These are phyloP conservation scores for Pentamera pediparva DNA, from an alignment of 53 echinoderm and acorn worm species.

Conservation along the genomic window DNA sequence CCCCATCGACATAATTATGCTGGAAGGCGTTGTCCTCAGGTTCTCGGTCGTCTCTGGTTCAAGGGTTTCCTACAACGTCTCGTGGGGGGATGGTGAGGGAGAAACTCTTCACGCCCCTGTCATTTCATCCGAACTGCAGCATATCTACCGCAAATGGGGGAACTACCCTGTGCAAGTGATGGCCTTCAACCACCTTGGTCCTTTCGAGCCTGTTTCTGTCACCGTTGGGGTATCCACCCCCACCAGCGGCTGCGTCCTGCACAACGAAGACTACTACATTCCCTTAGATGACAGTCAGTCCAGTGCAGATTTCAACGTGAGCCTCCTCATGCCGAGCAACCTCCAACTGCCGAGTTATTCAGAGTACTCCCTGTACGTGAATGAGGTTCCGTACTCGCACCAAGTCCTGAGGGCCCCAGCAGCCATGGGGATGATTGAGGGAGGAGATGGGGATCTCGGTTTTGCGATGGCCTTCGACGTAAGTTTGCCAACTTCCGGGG, in stretches of 20 bases:
- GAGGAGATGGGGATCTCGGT: neutral
- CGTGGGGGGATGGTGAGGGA: constrained; percentile 37
- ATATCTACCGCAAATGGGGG: constrained; percentile 16
- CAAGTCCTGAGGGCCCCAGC: neutral
- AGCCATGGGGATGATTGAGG: neutral
- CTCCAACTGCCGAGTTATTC: neutral
- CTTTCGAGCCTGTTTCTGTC: neutral
- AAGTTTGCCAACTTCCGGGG: neutral
- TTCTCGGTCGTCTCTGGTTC: constrained; percentile 29
- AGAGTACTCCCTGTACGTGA: constrained; percentile 4
- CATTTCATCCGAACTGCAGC: neutral
- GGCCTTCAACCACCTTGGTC: constrained; percentile 31
- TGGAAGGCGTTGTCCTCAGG: constrained; percentile 9
- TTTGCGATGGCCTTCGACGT: neutral
- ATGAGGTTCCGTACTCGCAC: neutral
- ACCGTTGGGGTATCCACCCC: constrained; percentile 2
- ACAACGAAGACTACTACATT: neutral
- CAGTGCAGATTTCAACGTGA: neutral
- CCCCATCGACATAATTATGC: neutral
- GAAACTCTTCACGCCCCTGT: neutral
- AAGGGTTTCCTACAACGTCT: constrained; percentile 9
- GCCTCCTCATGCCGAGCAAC: neutral
- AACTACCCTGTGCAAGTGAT: neutral
- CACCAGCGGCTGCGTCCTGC: constrained; percentile 29
- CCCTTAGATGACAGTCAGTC: neutral